Evolutionary conservation across 2,797 vertebrate genomes (phyloP).

Genomic region (Siniperca undulata): DNA sequence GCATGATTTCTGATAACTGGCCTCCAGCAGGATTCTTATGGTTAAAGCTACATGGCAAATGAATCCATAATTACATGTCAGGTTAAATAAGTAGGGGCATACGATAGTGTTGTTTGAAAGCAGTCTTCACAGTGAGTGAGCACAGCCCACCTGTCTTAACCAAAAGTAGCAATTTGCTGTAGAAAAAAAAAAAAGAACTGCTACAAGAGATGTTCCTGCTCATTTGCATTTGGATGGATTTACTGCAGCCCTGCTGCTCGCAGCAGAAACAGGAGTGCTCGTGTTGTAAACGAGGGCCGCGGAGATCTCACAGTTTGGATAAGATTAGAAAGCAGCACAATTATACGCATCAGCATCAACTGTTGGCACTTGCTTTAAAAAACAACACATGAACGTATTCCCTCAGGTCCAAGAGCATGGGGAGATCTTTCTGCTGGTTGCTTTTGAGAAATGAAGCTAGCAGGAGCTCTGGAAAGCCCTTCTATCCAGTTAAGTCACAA

Average conservation of each 20-base stretch:
- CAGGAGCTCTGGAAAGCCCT: not conserved
- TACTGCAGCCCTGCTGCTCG: not conserved
- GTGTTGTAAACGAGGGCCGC: not conserved
- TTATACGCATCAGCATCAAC: not conserved
- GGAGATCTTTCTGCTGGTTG: not conserved
- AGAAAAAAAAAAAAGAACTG: not conserved
- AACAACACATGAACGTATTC: not conserved
- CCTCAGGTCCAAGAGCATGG: not conserved
- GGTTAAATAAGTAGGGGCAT: not conserved
- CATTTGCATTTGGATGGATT: constrained; percentile 13
- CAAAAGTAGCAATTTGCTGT: not conserved
- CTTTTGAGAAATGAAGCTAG: not conserved
- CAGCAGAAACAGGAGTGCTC: not conserved
- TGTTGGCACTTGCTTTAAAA: constrained; percentile 2
- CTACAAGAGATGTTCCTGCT: not conserved
- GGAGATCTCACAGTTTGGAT: not conserved
- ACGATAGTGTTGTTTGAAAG: not conserved
- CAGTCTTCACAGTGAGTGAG: not conserved
- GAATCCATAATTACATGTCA: not conserved
- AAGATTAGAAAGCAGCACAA: constrained; percentile 1
- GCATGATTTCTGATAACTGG: not conserved
- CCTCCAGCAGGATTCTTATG: not conserved
- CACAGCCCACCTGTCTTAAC: not conserved
- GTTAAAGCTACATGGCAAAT: constrained; percentile 1
- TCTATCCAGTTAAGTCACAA: not conserved